Conservation (phyloP, 2,797 vertebrate species). For the Betta splendens region DNA sequence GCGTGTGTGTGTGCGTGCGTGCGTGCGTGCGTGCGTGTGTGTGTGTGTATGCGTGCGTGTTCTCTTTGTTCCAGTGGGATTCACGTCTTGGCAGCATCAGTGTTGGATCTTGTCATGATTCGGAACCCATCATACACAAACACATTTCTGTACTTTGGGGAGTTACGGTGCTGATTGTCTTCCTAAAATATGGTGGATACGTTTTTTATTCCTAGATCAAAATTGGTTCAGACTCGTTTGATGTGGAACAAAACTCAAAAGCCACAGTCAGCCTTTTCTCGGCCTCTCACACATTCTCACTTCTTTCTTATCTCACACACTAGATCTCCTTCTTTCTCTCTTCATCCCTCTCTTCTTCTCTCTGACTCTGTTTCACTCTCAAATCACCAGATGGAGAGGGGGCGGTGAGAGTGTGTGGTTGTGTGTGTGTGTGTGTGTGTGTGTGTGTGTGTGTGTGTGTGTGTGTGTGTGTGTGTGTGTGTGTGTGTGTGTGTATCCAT, state of each 20-base stretch:
- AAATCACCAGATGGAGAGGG: slow-evolving; percentile 73
- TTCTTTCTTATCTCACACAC: slow-evolving; percentile 29
- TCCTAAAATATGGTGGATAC: neutral
- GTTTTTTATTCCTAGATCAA: neutral
- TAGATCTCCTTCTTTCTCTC: slow-evolving; percentile 2
- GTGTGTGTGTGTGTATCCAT: slow-evolving; percentile 35
- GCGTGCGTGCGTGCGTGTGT: too few relatives aligned
- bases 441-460: slow-evolving; percentile 22
- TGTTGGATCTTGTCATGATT: neutral
- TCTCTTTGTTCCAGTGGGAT: neutral
- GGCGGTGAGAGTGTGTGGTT: slow-evolving; percentile 42
- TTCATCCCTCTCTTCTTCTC: slow-evolving; percentile 6
- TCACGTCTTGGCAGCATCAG: neutral
- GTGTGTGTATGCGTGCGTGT: neutral
- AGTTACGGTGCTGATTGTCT: neutral
- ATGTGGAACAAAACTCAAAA: slow-evolving; percentile 12
- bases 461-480: too few relatives aligned
- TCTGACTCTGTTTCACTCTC: slow-evolving; percentile 36
- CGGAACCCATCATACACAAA: neutral
- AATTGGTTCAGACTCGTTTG: neutral
- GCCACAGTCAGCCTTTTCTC: neutral
- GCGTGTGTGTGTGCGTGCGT: too few relatives aligned
- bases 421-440: slow-evolving; percentile 7
- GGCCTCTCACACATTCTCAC: slow-evolving; percentile 10
- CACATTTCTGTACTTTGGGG: neutral